Evolutionary conservation across 1,140 invertebrate species (phyloP).

Genomic region (Ganaspis sp.): DNA sequence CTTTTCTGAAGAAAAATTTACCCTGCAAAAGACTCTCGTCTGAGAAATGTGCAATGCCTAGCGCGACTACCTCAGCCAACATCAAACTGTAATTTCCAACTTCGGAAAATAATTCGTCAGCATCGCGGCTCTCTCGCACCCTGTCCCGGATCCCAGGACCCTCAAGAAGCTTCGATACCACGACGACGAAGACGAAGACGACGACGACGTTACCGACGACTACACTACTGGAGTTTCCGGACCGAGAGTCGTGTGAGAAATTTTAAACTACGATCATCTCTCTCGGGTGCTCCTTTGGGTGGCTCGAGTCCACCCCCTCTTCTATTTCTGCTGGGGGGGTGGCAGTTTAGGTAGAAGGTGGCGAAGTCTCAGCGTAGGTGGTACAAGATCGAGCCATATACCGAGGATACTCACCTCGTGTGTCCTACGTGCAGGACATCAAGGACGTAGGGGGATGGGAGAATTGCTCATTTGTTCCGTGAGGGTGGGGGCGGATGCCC

Average conservation of each 20-base stretch:
- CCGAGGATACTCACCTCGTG: constrained; percentile 52
- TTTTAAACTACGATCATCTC: constrained; percentile 62
- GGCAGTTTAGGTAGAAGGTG: constrained; percentile 58
- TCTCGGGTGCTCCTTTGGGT: constrained; percentile 27
- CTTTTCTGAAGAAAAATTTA: constrained; percentile 18
- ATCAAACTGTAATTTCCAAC: constrained; percentile 46
- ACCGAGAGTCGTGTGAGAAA: constrained; percentile 58
- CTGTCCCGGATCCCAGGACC: constrained; percentile 17
- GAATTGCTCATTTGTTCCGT: constrained; percentile 71
- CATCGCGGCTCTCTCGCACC: constrained; percentile 36
- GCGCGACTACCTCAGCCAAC: constrained; percentile 34
- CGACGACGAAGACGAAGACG: constrained; percentile 44
- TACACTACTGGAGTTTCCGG: constrained; percentile 55
- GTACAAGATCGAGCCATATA: constrained; percentile 49
- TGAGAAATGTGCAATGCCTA: constrained; percentile 29
- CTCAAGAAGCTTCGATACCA: constrained; percentile 47
- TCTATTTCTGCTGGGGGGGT: constrained; percentile 52
- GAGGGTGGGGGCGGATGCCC: constrained; percentile 66
- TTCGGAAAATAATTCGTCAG: constrained; percentile 55
- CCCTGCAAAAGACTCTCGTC: constrained; percentile 14
- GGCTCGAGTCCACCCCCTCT: constrained; percentile 49
- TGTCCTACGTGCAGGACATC: constrained; percentile 69
- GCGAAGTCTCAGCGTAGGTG: constrained; percentile 58
- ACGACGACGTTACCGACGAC: constrained; percentile 32
- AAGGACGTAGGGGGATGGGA: constrained; percentile 57